Percentiles rank a stretch among this genome's conserved stretches.
Conservation (phyloP, 2,888 invertebrate species). For the Philonicus albiceps region DNA sequence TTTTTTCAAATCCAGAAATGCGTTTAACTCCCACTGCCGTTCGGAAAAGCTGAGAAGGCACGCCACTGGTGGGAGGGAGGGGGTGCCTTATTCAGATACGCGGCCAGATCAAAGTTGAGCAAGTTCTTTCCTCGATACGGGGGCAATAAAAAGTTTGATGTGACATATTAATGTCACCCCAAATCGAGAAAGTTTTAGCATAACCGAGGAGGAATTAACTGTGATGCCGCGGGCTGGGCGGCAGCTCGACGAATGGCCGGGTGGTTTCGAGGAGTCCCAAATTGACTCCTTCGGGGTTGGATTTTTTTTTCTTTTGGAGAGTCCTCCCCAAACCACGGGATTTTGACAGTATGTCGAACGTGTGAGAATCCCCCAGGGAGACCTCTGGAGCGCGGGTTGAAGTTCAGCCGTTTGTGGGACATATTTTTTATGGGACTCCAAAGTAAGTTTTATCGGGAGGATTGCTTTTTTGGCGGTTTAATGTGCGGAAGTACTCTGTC, state of each 20-base stretch:
- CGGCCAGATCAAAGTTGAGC: neutral
- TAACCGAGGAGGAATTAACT: conserved; percentile 28
- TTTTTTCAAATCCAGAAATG: neutral
- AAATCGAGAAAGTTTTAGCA: conserved; percentile 32
- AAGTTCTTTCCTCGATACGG: neutral
- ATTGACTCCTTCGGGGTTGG: neutral
- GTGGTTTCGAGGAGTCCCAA: neutral
- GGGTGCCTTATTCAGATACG: conserved; percentile 7
- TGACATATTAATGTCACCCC: conserved; percentile 24
- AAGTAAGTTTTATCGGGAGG: neutral
- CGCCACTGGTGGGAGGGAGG: neutral
- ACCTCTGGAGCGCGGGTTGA: neutral
- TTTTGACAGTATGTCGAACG: neutral
- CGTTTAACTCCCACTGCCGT: neutral
- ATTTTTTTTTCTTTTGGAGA: neutral
- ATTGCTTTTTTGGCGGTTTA: neutral
- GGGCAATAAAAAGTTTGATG: conserved; percentile 30
- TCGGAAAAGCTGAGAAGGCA: neutral
- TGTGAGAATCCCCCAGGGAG: neutral
- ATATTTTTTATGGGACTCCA: neutral
- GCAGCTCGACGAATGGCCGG: too few relatives aligned
- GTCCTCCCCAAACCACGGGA: too few relatives aligned
- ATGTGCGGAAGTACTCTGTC: neutral
- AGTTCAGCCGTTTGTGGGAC: neutral
- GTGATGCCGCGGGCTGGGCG: neutral